Conservation (phyloP, 2,797 vertebrate genomes). For the Amblyopsis hoosieri region DNA sequence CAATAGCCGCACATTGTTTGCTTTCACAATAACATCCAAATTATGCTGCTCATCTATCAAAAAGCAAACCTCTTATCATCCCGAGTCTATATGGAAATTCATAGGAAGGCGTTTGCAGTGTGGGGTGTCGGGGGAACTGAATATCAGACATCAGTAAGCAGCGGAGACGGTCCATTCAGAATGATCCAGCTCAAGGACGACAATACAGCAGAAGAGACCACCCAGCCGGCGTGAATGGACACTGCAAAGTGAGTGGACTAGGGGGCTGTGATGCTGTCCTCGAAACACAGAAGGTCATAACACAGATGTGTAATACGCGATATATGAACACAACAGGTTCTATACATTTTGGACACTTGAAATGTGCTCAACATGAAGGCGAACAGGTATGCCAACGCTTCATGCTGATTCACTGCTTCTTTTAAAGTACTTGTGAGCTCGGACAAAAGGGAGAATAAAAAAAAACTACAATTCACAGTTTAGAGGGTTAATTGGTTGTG, state of each 20-base stretch:
- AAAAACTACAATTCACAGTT: constrained; percentile 53
- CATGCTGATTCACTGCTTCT: constrained; percentile 6
- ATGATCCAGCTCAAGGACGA: constrained; percentile 61
- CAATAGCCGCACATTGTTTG: constrained; percentile 67
- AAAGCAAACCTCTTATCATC: constrained; percentile 73
- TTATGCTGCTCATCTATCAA: constrained; percentile 74
- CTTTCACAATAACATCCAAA: constrained; percentile 76
- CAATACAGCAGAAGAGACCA: constrained; percentile 50
- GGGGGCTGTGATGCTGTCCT: constrained; percentile 48
- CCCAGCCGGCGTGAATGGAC: constrained; percentile 52
- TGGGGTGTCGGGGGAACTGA: constrained; percentile 66
- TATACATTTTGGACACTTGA: constrained; percentile 31
- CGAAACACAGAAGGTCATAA: constrained; percentile 60
- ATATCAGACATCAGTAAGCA: constrained; percentile 76
- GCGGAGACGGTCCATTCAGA: constrained; percentile 62
- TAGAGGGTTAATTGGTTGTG: constrained; percentile 22
- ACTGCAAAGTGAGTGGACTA: constrained; percentile 56
- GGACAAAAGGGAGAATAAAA: constrained; percentile 24
- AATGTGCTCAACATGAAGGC: constrained; percentile 55
- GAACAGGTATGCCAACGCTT: constrained; percentile 11
- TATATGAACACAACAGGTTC: constrained; percentile 16
- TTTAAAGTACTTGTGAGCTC: constrained; percentile 11
- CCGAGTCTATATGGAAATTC: constrained; percentile 77
- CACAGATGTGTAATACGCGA: constrained; percentile 26
- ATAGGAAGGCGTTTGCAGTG: constrained; percentile 75